Evolutionary conservation across 2,888 invertebrate species (phyloP).

Genomic region (Drosophila cognata): DNA sequence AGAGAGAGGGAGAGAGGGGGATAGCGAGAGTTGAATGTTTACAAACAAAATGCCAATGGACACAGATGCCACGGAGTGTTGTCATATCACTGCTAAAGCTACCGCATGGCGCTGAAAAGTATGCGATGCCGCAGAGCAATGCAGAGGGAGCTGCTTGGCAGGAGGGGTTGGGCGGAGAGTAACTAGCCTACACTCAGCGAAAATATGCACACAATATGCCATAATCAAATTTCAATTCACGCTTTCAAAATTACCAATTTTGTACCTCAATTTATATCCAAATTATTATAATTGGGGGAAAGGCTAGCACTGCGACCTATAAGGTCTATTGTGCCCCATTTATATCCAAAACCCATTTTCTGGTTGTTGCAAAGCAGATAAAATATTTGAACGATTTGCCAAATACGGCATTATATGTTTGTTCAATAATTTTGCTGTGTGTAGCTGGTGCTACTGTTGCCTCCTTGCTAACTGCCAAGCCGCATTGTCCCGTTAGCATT

Average conservation of each 20-base stretch:
- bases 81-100: constrained; percentile 71
- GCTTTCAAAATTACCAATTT: background rate
- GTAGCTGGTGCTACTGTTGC: background rate
- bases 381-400: background rate
- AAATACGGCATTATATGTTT: background rate
- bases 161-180: background rate
- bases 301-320: no score
- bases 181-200: background rate
- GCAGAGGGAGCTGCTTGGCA: background rate
- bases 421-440: background rate
- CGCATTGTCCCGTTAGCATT: constrained; percentile 61
- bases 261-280: no score
- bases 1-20: constrained; percentile 2
- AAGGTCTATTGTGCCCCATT: no score
- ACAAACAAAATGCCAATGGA: constrained; percentile 78
- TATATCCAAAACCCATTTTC: background rate
- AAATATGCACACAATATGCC: background rate
- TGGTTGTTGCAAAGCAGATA: background rate
- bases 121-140: constrained; percentile 50
- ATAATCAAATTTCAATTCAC: background rate
- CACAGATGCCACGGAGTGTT: constrained; percentile 61
- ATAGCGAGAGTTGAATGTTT: constrained; percentile 47
- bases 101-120: constrained; percentile 69
- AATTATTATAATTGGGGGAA: no score
- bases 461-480: constrained; percentile 25